Percentiles rank a stretch among this genome's conserved stretches.
Evolutionary conservation across 2,113 vertebrate genomes (phyloP).

Genomic region (Pterocles orientalis): DNA sequence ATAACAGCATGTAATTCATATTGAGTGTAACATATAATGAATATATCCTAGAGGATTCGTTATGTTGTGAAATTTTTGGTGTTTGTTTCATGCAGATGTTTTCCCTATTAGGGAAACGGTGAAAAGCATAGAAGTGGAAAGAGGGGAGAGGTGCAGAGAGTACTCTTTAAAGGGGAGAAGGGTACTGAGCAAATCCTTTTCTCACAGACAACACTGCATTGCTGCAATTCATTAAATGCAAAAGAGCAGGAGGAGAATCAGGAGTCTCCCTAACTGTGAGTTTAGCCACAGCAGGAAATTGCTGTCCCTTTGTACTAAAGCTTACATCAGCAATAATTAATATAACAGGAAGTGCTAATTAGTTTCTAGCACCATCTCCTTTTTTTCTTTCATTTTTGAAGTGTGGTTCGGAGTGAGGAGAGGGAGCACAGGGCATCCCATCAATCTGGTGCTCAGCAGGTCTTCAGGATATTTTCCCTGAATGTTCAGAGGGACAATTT

Average conservation of each 20-base stretch:
- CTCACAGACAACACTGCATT: neutral
- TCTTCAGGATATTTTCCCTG: neutral
- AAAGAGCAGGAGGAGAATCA: neutral
- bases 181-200: neutral
- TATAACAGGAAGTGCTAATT: neutral
- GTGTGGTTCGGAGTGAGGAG: neutral
- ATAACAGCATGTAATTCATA: neutral
- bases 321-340: neutral
- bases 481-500: neutral
- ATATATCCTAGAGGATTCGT: neutral
- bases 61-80: neutral
- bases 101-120: neutral
- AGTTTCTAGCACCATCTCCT: neutral
- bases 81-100: neutral
- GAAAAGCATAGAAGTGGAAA: neutral
- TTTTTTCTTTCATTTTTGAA: neutral
- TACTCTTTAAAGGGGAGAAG: neutral
- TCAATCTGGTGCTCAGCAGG: neutral
- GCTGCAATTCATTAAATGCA: neutral
- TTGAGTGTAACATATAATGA: rapidly evolving
- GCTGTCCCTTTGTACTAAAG: neutral
- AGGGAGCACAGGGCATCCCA: neutral
- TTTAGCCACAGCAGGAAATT: neutral
- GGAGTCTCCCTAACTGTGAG: neutral
- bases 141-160: neutral